Conservation (phyloP, 2,888 invertebrate genomes). For the Acanthacorydalis orientalis region DNA sequence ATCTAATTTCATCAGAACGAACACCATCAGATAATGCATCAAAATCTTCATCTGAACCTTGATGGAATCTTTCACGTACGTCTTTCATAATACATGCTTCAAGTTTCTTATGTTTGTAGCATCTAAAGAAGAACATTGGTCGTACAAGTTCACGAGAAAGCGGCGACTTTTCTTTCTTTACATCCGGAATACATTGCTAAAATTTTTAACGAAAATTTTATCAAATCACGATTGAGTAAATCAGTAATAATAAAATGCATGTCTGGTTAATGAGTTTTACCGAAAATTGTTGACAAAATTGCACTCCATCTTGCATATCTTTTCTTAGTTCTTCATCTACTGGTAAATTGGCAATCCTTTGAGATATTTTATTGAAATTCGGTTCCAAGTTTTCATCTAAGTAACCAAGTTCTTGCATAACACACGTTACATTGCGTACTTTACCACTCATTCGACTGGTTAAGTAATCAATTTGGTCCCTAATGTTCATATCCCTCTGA, state of each 20-base stretch:
- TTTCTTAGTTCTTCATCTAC: slow-evolving; percentile 41
- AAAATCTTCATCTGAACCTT: slow-evolving; percentile 35
- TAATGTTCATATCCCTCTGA: slow-evolving; percentile 42
- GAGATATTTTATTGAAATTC: slow-evolving; percentile 43
- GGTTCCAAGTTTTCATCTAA: slow-evolving; percentile 48
- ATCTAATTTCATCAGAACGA: slow-evolving; percentile 24
- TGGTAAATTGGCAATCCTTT: slow-evolving; percentile 41
- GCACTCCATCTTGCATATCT: slow-evolving; percentile 47
- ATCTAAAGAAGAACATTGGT: slow-evolving; percentile 57
- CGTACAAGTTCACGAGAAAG: slow-evolving; percentile 44
- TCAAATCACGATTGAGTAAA: no score
- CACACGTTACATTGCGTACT: slow-evolving; percentile 46
- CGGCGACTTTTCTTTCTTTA: slow-evolving; percentile 41
- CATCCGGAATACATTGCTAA: slow-evolving; percentile 53
- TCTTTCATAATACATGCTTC: slow-evolving; percentile 59
- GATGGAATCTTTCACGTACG: slow-evolving; percentile 42
- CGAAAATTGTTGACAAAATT: slow-evolving; percentile 52
- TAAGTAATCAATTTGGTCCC: slow-evolving; percentile 40
- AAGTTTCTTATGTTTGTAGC: slow-evolving; percentile 56
- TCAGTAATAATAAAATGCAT: no score
- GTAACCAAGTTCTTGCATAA: slow-evolving; percentile 55
- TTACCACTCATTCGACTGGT: slow-evolving; percentile 33
- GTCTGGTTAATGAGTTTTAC: slow-evolving; percentile 23
- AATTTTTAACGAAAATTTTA: slow-evolving; percentile 14
- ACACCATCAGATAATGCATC: slow-evolving; percentile 33